Percentiles rank a stretch among this genome's conserved stretches.
Evolutionary conservation across 2,797 vertebrate species (phyloP).

Genomic region (Poecilia velifera): DNA sequence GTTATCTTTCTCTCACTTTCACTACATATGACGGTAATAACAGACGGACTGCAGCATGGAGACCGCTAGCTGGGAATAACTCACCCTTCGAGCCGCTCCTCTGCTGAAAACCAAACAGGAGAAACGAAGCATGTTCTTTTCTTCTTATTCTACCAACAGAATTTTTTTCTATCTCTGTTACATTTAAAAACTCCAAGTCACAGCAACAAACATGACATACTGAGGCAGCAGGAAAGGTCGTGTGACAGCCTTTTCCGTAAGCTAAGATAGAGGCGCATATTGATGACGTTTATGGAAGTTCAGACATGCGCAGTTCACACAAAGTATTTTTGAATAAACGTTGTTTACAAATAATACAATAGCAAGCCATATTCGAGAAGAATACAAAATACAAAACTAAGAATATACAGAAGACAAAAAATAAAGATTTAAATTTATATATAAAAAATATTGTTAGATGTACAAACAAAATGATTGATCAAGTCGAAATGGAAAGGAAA

Average conservation of each 20-base stretch:
- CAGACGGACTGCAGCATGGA: not conserved
- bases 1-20: not conserved
- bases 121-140: conserved; percentile 52
- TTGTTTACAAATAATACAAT: not conserved
- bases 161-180: not conserved
- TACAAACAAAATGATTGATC: not conserved
- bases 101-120: conserved; percentile 41
- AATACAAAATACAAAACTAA: not conserved
- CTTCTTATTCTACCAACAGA: not conserved
- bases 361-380: not conserved
- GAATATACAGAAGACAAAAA: not conserved
- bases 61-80: not conserved
- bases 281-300: conserved; percentile 31
- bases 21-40: not conserved
- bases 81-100: conserved; percentile 62
- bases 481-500: not conserved
- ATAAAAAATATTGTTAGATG: not conserved
- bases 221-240: conserved; percentile 44
- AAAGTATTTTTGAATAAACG: not conserved
- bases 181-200: not conserved
- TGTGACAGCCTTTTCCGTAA: not conserved
- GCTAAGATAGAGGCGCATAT: conserved; percentile 21
- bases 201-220: not conserved
- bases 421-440: not conserved
- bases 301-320: rapidly evolving